A percentile compares a stretch with the other conserved stretches of the same genome.
phyloP scores from a whole-genome alignment of 2,797 vertebrate genomes.

The Parauchenoglanis punctatus region DNA sequence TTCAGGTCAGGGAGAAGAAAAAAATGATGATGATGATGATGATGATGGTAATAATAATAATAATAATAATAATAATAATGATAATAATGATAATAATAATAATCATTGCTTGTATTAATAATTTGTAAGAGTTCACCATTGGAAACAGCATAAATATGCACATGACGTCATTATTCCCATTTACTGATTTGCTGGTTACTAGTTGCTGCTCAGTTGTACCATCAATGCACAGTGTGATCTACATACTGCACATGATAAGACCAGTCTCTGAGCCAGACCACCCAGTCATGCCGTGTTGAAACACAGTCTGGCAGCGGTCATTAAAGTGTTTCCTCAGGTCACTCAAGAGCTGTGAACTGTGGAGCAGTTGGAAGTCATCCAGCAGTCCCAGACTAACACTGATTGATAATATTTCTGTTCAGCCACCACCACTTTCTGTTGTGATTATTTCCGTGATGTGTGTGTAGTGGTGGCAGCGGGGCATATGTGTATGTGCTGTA shows the following conservation, averaged over 20 bases:
- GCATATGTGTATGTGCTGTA: background rate
- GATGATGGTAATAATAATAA: background rate
- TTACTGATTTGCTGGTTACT: slow-evolving; percentile 63
- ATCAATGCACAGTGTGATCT: slow-evolving; percentile 64
- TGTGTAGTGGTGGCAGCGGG: background rate
- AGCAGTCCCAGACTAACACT: slow-evolving; percentile 56
- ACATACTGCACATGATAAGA: slow-evolving; percentile 68
- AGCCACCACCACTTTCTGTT: slow-evolving; percentile 36
- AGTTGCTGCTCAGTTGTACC: slow-evolving; percentile 75
- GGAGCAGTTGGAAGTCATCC: slow-evolving; percentile 62
- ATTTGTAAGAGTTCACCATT: background rate
- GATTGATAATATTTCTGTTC: slow-evolving; percentile 61
- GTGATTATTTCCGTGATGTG: slow-evolving; percentile 1
- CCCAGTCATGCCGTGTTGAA: slow-evolving; percentile 75
- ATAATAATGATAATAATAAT: slow-evolving; percentile 28
- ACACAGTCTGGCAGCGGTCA: slow-evolving; percentile 71
- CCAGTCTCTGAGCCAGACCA: slow-evolving; percentile 69
- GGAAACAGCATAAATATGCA: slow-evolving; percentile 64
- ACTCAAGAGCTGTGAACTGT: slow-evolving; percentile 69
- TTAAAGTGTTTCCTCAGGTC: slow-evolving; percentile 80
- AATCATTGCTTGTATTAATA: background rate
- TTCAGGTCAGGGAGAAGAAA: slow-evolving; percentile 31
- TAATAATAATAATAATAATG: slow-evolving; percentile 3
- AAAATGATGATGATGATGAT: background rate
- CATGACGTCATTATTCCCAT: slow-evolving; percentile 50